Base-by-base conservation (phyloP, 2,888 invertebrate species). In the Keiferia lycopersicella region DNA sequence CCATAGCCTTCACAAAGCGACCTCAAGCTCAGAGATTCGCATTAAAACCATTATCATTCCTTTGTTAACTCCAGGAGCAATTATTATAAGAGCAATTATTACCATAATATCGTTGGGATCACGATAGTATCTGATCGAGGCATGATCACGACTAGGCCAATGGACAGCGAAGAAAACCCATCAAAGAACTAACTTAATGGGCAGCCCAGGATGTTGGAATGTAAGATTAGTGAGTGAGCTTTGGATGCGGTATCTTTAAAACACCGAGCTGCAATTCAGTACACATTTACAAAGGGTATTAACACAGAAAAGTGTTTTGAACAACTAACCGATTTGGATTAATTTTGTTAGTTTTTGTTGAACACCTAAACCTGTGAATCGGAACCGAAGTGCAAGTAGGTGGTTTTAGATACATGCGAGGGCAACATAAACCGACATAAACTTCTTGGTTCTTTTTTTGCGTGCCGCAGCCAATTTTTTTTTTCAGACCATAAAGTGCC, bases 91-190 rank as follows among this genome's bases (percentile, higher is more conserved):
- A 56, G 30, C n/a, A n/a, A n/a, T n/a, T 56, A 56, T 56, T 56
- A 56, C 34, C 26, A 56, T 56, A 34, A 56, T 34, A 34, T 34
- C n/a, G 16, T 56, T 16, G 56, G 16, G 56, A 56, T 56, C 56
- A 34, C 34, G 56, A 56, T 34, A 16, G n/a, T 12, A 56, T 56
- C 16, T 16, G 26, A 56, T 56, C 56, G 16, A n/a, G 34, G 10
- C 6, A 12, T 16, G 56, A 56, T 56, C 56, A 56, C 56, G 56
- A 30, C 16, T 16, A n/a, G 18, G 56, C 56, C 56, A 56, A 34
- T 34, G 56, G 56, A 12, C 26, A 62, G 45, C 53, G 61, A 58
- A 30, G 57, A 58, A 66, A 64, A 57, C 64, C 64, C 61, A 63
- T 63, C 61, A 60, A 20, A 26, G 45, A 64, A 53, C 51, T 26